Percentiles rank a stretch among this genome's conserved stretches.
These are phyloP conservation scores for Merops nubicus DNA, from an alignment of 2,113 vertebrate genomes.

Conservation along the genomic window DNA sequence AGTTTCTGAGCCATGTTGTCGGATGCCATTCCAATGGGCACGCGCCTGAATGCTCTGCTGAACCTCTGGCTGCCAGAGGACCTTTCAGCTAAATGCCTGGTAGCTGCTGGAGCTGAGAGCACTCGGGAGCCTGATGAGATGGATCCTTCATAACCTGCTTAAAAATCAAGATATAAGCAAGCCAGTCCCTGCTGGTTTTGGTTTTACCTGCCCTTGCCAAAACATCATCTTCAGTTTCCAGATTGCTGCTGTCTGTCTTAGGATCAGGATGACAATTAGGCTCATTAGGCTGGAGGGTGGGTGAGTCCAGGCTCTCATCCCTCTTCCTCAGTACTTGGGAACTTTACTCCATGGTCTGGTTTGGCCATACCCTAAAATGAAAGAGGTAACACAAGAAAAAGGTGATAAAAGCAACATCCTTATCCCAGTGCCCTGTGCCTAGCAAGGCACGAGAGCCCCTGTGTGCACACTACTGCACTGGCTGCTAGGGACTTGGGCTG, in stretches of 20 bases:
- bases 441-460: accelerated
- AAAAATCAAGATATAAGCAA: not conserved
- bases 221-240: not conserved
- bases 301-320: not conserved
- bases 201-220: not conserved
- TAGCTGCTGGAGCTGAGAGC: not conserved
- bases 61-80: not conserved
- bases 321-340: not conserved
- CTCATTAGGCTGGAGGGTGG: not conserved
- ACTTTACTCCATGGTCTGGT: not conserved
- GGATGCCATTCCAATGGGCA: constrained; percentile 21
- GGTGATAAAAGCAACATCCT: not conserved
- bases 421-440: not conserved
- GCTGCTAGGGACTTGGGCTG: not conserved
- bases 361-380: not conserved
- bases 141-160: not conserved
- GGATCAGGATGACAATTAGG: not conserved
- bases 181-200: not conserved
- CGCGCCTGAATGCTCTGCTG: not conserved
- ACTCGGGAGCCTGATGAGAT: not conserved
- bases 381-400: not conserved
- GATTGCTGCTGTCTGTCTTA: not conserved
- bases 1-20: not conserved
- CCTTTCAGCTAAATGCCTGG: not conserved
- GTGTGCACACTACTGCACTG: accelerated